phyloP scores from a whole-genome alignment of 2,797 vertebrate genomes.

The Podargus strigoides region DNA sequence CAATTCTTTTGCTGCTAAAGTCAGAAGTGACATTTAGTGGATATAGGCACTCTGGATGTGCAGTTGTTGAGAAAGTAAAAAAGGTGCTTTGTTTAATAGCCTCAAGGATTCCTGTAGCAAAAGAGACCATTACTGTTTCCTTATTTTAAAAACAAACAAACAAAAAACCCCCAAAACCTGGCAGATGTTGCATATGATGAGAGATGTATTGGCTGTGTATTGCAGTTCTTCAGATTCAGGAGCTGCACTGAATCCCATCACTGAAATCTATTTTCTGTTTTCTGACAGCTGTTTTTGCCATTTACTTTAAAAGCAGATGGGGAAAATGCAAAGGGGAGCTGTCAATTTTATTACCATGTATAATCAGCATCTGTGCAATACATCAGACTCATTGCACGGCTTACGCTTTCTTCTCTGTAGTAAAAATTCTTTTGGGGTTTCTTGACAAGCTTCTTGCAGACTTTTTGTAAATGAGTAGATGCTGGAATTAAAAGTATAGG shows the following conservation, averaged over 20 bases:
- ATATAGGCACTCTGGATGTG: conserved; percentile 13
- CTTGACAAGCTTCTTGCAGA: neutral
- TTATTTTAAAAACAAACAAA: conserved; percentile 31
- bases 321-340: conserved; percentile 61
- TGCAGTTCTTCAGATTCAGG: conserved; percentile 43
- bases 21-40: conserved; percentile 1
- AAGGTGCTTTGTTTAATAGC: neutral
- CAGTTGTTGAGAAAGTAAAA: neutral
- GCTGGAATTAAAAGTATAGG: neutral
- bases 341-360: conserved; percentile 72
- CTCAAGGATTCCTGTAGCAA: conserved; percentile 18
- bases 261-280: conserved; percentile 51
- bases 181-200: neutral
- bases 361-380: conserved; percentile 72
- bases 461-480: conserved; percentile 2
- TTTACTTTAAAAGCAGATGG: conserved; percentile 73
- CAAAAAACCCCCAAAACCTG: neutral
- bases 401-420: conserved; percentile 36
- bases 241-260: conserved; percentile 6
- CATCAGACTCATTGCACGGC: conserved; percentile 54
- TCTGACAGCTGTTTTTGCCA: conserved; percentile 73
- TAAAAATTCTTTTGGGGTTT: conserved; percentile 45
- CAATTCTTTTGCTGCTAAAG: neutral
- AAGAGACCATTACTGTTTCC: neutral
- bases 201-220: neutral